These are phyloP conservation scores for Hirtodrosophila confusa DNA, from an alignment of 2,888 invertebrate genomes.

Conservation along the genomic window DNA sequence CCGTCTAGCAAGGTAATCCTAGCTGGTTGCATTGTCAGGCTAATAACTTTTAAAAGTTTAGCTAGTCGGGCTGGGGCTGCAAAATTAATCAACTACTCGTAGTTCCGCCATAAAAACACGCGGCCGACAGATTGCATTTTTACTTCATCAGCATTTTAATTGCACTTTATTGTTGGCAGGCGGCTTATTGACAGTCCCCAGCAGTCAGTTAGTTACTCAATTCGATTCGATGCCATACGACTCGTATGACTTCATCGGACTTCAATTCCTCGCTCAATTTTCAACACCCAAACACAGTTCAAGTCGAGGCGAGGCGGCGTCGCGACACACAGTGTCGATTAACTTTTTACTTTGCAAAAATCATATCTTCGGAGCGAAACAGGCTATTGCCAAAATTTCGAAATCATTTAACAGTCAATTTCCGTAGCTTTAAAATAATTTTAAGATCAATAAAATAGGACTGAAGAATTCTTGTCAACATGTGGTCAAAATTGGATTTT, in stretches of 20 bases:
- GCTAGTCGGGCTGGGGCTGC: constrained; percentile 17
- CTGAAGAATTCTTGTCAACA: too few relatives aligned
- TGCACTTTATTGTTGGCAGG: constrained; percentile 48
- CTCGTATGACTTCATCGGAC: constrained; percentile 24
- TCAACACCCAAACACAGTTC: constrained; percentile 30
- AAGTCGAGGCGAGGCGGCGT: too few relatives aligned
- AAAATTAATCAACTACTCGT: constrained; percentile 62
- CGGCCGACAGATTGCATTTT: constrained; percentile 53
- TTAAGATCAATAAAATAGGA: too few relatives aligned
- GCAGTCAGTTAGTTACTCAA: constrained; percentile 29
- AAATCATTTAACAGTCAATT: too few relatives aligned
- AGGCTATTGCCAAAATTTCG: too few relatives aligned
- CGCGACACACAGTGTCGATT: too few relatives aligned
- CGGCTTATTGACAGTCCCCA: constrained; percentile 46
- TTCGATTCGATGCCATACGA: constrained; percentile 29
- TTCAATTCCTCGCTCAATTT: constrained; percentile 35
- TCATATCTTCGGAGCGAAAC: too few relatives aligned
- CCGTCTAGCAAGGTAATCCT: constrained; percentile 36
- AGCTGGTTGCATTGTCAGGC: constrained; percentile 21
- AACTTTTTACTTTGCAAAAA: too few relatives aligned
- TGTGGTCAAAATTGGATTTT: too few relatives aligned
- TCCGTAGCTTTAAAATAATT: too few relatives aligned
- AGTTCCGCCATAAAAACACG: constrained; percentile 55
- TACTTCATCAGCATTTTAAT: constrained; percentile 69
- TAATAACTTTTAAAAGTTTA: constrained; percentile 46